Percentiles rank a stretch among this genome's conserved stretches.
These are phyloP conservation scores for Drosophila limbata DNA, from an alignment of 2,888 invertebrate genomes.

Conservation along the genomic window DNA sequence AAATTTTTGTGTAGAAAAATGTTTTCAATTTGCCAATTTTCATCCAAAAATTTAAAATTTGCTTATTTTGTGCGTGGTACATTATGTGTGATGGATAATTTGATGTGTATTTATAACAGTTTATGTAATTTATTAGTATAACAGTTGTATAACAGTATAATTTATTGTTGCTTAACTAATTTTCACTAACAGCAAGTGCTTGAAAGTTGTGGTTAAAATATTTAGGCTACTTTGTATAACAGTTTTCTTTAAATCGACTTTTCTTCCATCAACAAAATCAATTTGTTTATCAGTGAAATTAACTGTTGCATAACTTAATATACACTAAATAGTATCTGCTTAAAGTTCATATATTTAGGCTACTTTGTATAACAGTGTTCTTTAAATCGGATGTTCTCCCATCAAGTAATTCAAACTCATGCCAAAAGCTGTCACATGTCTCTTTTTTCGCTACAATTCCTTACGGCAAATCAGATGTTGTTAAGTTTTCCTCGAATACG, in stretches of 20 bases:
- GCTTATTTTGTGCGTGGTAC: background rate
- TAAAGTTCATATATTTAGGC: background rate
- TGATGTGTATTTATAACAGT: background rate
- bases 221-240: background rate
- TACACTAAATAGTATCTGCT: background rate
- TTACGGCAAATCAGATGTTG: constrained; percentile 11
- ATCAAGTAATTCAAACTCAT: background rate
- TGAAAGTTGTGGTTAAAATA: too few species aligned
- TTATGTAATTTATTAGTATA: too few species aligned
- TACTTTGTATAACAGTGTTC: background rate
- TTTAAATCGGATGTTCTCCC: too few species aligned
- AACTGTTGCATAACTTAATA: background rate
- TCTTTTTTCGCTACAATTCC: constrained; percentile 1
- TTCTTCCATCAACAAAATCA: too few species aligned
- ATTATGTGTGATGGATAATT: background rate
- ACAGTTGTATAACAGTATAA: too few species aligned
- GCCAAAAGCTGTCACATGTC: background rate
- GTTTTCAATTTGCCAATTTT: constrained; percentile 18
- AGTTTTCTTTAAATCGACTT: too few species aligned
- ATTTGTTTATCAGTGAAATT: background rate
- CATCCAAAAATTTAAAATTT: constrained; percentile 2
- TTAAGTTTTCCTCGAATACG: constrained; percentile 1
- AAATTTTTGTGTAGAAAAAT: constrained; percentile 7
- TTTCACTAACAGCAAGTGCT: too few species aligned
- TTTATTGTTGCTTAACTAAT: too few species aligned